Evolutionary conservation across 2,888 invertebrate genomes (phyloP).

Genomic region (Tachina grossa): DNA sequence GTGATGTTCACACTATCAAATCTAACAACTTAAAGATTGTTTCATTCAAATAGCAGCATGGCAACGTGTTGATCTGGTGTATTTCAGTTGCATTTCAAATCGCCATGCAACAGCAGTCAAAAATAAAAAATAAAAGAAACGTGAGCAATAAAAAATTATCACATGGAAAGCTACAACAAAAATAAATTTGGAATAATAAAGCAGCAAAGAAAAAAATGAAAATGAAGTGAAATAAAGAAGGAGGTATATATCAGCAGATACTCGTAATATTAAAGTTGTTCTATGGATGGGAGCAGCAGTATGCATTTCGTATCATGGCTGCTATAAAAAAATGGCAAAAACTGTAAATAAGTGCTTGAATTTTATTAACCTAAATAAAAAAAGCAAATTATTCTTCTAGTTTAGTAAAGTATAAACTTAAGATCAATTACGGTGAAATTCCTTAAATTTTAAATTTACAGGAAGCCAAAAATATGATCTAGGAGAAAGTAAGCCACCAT

Average conservation of each 20-base stretch:
- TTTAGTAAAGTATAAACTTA: background rate
- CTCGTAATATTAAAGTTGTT: conserved; percentile 32
- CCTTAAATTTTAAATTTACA: no score
- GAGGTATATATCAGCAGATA: conserved; percentile 26
- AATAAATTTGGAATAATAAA: conserved; percentile 22
- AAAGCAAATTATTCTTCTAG: background rate
- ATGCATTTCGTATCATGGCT: background rate
- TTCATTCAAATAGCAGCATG: conserved; percentile 1
- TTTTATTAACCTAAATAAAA: conserved; percentile 58
- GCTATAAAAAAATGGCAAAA: background rate
- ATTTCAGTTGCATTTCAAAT: conserved; percentile 69
- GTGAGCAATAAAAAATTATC: conserved; percentile 71
- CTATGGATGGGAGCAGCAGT: conserved; percentile 32
- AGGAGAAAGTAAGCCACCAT: no score
- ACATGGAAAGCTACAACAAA: conserved; percentile 44
- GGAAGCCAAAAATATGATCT: no score
- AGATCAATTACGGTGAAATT: no score
- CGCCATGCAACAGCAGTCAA: background rate
- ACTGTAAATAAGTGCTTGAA: conserved; percentile 32
- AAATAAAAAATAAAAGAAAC: conserved; percentile 28
- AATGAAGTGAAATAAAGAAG: conserved; percentile 37
- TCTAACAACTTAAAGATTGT: conserved; percentile 64
- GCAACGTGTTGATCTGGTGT: conserved; percentile 59
- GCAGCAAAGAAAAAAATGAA: background rate
- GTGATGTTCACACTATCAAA: conserved; percentile 70